Percentiles rank a stretch among this genome's conserved stretches.
Evolutionary conservation across 2,888 invertebrate species (phyloP).

Genomic region (Plagiodera versicolora): DNA sequence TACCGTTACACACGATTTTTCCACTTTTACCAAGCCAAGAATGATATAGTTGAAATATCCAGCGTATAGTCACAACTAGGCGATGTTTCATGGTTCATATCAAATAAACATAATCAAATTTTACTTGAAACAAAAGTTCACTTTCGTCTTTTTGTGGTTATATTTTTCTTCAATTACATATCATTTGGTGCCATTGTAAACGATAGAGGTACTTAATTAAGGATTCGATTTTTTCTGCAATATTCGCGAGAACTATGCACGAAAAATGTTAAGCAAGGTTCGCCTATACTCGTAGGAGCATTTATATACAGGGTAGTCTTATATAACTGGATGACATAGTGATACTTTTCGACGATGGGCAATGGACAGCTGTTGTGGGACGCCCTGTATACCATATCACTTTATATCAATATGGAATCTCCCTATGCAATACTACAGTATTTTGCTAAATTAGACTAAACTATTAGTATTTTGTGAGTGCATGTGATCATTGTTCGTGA

Average conservation of each 20-base stretch:
- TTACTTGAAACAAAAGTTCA: too few species aligned
- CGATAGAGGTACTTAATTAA: conserved; percentile 37
- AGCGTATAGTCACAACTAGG: conserved; percentile 16
- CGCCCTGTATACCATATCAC: conserved; percentile 17
- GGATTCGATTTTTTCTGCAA: neutral
- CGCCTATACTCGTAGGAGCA: conserved; percentile 38
- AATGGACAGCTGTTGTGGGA: conserved; percentile 11
- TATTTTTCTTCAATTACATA: conserved; percentile 37
- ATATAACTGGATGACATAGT: neutral
- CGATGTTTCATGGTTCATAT: conserved; percentile 2
- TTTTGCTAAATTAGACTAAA: conserved; percentile 47
- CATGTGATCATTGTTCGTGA: conserved; percentile 43
- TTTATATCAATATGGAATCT: conserved; percentile 40
- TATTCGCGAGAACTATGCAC: neutral
- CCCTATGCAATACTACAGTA: conserved; percentile 50
- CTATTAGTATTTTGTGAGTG: conserved; percentile 43
- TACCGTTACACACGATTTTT: conserved; percentile 37
- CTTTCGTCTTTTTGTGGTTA: conserved; percentile 11
- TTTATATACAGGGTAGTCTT: conserved; percentile 31
- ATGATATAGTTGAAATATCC: conserved; percentile 11
- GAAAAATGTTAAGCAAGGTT: conserved; percentile 11
- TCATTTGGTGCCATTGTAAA: conserved; percentile 46
- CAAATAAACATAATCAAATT: too few species aligned
- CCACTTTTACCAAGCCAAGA: conserved; percentile 24
- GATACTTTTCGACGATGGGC: neutral